Conservation (phyloP, 2,888 invertebrate species). For the Entomobrya multifasciata region DNA sequence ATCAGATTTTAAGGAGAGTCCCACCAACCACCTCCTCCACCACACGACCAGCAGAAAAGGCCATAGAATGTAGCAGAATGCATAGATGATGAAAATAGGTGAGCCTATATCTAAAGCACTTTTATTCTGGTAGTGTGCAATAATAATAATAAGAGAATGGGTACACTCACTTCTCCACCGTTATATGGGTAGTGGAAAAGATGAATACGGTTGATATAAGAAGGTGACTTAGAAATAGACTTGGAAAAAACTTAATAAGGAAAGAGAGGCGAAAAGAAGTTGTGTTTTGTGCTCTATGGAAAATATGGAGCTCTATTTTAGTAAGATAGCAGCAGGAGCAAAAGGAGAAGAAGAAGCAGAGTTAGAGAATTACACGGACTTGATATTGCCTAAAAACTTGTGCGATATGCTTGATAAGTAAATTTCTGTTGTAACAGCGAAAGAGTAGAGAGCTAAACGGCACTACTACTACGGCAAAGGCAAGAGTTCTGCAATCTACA, state of each 20-base stretch:
- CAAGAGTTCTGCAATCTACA: not conserved
- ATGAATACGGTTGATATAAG: slow-evolving; percentile 29
- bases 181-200: not conserved
- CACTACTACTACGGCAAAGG: not conserved
- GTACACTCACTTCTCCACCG: too few species aligned
- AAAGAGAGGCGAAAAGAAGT: slow-evolving; percentile 28
- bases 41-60: not conserved
- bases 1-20: not conserved
- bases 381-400: too few species aligned
- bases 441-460: not conserved
- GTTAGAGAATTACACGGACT: too few species aligned
- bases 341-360: too few species aligned
- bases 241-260: slow-evolving; percentile 35
- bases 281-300: too few species aligned
- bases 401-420: too few species aligned
- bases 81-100: slow-evolving; percentile 3
- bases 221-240: not conserved
- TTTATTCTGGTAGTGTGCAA: not conserved
- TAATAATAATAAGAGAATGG: slow-evolving; percentile 6
- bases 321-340: not conserved
- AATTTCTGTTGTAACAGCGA: slow-evolving; percentile 22
- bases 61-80: not conserved
- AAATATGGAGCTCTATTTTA: slow-evolving; percentile 18
- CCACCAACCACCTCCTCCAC: not conserved
- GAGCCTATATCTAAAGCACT: not conserved